These are phyloP conservation scores for Drosophila truncata DNA, from an alignment of 1,140 invertebrate genomes.

Conservation along the genomic window DNA sequence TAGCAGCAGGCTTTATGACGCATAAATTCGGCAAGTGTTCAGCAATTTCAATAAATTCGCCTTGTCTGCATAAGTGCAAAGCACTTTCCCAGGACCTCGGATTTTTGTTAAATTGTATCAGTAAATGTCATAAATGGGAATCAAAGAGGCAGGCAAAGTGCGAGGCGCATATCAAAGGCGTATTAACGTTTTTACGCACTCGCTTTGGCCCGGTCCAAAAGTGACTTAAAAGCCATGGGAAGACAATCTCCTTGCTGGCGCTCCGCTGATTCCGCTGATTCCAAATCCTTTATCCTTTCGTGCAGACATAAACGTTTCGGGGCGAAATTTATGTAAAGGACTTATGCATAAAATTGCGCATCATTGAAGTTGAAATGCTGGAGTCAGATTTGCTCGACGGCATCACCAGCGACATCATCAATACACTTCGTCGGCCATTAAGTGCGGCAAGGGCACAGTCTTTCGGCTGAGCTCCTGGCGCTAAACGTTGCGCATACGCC, in stretches of 20 bases:
- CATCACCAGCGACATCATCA: conserved; percentile 65
- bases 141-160: conserved; percentile 36
- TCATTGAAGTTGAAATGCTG: conserved; percentile 81
- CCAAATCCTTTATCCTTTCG: conserved; percentile 81
- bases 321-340: conserved; percentile 80
- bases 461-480: conserved; percentile 25
- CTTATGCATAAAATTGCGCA: conserved; percentile 83
- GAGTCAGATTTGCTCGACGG: conserved; percentile 65
- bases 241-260: conserved; percentile 18
- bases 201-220: conserved; percentile 38
- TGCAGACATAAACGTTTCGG: conserved; percentile 71
- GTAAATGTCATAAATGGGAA: conserved; percentile 75
- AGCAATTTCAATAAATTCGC: conserved; percentile 69
- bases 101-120: conserved; percentile 68
- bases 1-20: conserved; percentile 57
- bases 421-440: conserved; percentile 65
- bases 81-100: conserved; percentile 24
- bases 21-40: conserved; percentile 51
- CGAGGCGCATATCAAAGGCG: conserved; percentile 51
- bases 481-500: conserved; percentile 78
- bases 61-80: conserved; percentile 62
- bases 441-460: conserved; percentile 32
- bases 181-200: conserved; percentile 77
- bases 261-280: conserved; percentile 3
- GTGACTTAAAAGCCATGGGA: conserved; percentile 59